Percentiles rank a stretch among this genome's conserved stretches.
Evolutionary conservation across 64 coral and sea anemone genomes (phyloP).

Genomic region (Porites australiensis): DNA sequence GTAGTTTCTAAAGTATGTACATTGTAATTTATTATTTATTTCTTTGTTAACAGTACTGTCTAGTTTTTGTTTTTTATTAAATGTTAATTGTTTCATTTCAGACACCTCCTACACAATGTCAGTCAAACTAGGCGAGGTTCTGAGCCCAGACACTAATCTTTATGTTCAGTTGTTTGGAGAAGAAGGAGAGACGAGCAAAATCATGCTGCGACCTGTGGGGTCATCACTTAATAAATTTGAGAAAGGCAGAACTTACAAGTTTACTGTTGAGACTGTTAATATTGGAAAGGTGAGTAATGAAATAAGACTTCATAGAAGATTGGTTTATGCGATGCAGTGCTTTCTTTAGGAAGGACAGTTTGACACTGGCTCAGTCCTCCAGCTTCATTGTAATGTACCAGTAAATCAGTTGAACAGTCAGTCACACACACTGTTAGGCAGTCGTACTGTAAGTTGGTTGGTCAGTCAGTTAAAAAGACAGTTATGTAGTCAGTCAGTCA

Average conservation of each 20-base stretch:
- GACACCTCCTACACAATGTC: conserved; percentile 97
- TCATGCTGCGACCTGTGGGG: conserved; percentile 97
- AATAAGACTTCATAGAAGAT: background rate
- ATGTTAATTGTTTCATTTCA: background rate
- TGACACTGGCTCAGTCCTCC: too few species aligned
- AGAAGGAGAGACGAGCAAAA: conserved; percentile 97
- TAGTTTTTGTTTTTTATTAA: too few species aligned
- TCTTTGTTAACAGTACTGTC: too few species aligned
- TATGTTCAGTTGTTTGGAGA: conserved; percentile 96
- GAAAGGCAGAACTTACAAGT: conserved; percentile 90
- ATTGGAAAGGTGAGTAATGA: conserved; percentile 85
- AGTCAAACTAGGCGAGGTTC: conserved; percentile 95
- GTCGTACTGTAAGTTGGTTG: background rate
- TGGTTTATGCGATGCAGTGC: too few species aligned
- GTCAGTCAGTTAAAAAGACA: background rate
- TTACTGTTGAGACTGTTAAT: conserved; percentile 78
- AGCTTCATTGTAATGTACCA: background rate
- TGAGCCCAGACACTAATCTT: conserved; percentile 89
- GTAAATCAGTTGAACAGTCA: background rate
- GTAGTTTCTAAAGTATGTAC: too few species aligned
- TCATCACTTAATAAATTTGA: conserved; percentile 96
- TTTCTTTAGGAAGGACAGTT: too few species aligned
- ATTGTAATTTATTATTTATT: too few species aligned
- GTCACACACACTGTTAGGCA: too few species aligned
- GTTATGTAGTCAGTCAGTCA: too few species aligned